Evolutionary conservation across 1,140 invertebrate species (phyloP).

Genomic region (Drosophila novamexicana): DNA sequence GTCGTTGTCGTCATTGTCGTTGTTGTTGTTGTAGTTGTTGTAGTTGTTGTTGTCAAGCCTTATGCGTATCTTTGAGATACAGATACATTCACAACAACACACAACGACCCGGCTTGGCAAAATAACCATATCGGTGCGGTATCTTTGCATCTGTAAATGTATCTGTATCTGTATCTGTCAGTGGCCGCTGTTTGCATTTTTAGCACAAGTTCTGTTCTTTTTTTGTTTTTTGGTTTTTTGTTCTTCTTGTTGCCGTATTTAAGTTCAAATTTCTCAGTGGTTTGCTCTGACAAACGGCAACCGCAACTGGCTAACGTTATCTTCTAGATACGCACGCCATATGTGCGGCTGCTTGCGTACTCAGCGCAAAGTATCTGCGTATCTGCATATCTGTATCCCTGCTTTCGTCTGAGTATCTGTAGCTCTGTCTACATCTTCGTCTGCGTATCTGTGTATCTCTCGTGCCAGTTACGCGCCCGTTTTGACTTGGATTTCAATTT

Average conservation of each 20-base stretch:
- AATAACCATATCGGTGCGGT: slow-evolving; percentile 63
- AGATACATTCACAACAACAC: slow-evolving; percentile 24
- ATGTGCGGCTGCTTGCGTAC: slow-evolving; percentile 27
- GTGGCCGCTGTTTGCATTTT: slow-evolving; percentile 72
- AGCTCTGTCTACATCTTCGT: slow-evolving; percentile 38
- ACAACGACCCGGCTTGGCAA: slow-evolving; percentile 42
- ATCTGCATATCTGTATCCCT: slow-evolving; percentile 48
- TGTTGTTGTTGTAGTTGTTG: neutral
- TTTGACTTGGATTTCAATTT: slow-evolving; percentile 31
- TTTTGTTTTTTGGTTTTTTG: slow-evolving; percentile 29
- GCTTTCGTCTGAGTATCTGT: slow-evolving; percentile 57
- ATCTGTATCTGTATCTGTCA: slow-evolving; percentile 36
- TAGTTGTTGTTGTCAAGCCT: slow-evolving; percentile 49
- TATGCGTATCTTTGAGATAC: slow-evolving; percentile 76
- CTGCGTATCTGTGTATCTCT: slow-evolving; percentile 47
- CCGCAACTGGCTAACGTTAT: slow-evolving; percentile 75
- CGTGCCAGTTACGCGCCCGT: slow-evolving; percentile 29
- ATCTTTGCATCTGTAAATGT: slow-evolving; percentile 49
- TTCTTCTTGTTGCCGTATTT: slow-evolving; percentile 55
- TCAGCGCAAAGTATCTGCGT: slow-evolving; percentile 27
- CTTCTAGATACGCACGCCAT: slow-evolving; percentile 69
- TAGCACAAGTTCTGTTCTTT: slow-evolving; percentile 65
- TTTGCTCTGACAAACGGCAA: slow-evolving; percentile 31
- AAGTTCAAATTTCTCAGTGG: slow-evolving; percentile 52
- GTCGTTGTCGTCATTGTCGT: neutral